Percentiles rank a stretch among this genome's conserved stretches.
These are phyloP conservation scores for Saccostrea glomerata DNA, from an alignment of 1,140 invertebrate species.

Conservation along the genomic window DNA sequence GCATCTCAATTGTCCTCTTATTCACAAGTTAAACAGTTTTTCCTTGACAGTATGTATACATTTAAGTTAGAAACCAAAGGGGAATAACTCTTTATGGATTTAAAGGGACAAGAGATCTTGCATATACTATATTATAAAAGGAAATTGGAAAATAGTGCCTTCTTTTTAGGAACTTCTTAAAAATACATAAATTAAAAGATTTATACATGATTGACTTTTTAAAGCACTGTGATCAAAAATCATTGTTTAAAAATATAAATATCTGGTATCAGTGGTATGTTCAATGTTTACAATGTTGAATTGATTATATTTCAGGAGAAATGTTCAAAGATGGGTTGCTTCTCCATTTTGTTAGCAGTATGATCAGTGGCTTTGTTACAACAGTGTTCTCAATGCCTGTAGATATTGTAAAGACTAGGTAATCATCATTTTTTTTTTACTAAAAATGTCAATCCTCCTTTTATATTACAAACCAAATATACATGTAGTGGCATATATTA, in stretches of 20 bases:
- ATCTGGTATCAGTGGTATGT: too few relatives aligned
- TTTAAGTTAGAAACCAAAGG: background rate
- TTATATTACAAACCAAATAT: background rate
- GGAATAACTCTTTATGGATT: too few relatives aligned
- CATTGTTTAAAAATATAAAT: too few relatives aligned
- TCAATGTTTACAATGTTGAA: too few relatives aligned
- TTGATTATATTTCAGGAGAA: conserved; percentile 83
- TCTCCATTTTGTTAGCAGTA: conserved; percentile 95
- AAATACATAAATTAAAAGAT: too few relatives aligned
- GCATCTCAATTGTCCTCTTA: conserved; percentile 98
- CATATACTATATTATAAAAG: too few relatives aligned
- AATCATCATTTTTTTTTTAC: conserved; percentile 60
- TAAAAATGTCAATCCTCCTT: background rate
- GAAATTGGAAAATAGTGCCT: too few relatives aligned
- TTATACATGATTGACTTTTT: too few relatives aligned
- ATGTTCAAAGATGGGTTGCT: conserved; percentile 91
- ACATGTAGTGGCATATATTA: background rate
- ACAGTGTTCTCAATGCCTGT: conserved; percentile 98
- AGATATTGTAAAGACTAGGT: conserved; percentile 99
- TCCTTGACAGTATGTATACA: conserved; percentile 63
- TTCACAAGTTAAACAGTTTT: conserved; percentile 91
- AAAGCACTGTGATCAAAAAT: too few relatives aligned
- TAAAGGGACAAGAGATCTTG: too few relatives aligned
- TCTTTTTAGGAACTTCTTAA: too few relatives aligned
- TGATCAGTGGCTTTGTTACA: conserved; percentile 98